Conservation (phyloP, 37 sponge, comb jelly and placozoan genomes). For the Cladorhizidae sp. region DNA sequence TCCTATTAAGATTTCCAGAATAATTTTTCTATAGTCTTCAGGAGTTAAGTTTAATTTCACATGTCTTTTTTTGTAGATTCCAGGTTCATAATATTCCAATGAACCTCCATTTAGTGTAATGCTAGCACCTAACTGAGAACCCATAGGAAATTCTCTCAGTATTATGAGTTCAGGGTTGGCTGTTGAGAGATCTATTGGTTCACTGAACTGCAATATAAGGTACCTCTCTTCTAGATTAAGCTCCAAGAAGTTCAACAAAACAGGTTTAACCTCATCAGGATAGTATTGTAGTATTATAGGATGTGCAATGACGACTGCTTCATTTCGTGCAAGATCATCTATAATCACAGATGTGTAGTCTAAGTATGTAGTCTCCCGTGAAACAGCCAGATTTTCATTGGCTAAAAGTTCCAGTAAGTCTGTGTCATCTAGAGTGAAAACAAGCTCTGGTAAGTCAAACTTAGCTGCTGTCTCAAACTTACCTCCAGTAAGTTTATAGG, state of each 20-base stretch:
- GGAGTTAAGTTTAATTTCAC: constrained; percentile 44
- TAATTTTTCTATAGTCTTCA: constrained; percentile 65
- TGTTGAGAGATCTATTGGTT: constrained; percentile 72
- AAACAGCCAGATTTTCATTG: constrained; percentile 60
- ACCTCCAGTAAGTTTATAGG: constrained; percentile 63
- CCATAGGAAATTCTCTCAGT: constrained; percentile 37
- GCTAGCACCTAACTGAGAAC: neutral
- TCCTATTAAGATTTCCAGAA: constrained; percentile 50
- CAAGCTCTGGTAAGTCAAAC: constrained; percentile 30
- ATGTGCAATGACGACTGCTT: constrained; percentile 26
- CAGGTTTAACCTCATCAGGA: constrained; percentile 60
- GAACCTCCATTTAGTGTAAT: constrained; percentile 69
- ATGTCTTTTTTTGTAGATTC: constrained; percentile 24
- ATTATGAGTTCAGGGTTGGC: constrained; percentile 46
- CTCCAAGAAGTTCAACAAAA: constrained; percentile 51
- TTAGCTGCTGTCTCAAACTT: neutral
- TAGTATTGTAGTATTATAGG: constrained; percentile 44
- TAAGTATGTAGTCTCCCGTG: constrained; percentile 61
- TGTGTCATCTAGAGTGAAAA: constrained; percentile 23
- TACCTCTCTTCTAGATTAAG: constrained; percentile 48
- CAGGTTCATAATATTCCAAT: constrained; percentile 53
- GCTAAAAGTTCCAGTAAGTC: constrained; percentile 75
- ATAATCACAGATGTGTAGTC: constrained; percentile 47
- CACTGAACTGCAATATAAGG: constrained; percentile 62
- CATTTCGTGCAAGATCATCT: constrained; percentile 53